Evolutionary conservation across 2,797 vertebrate species (phyloP).

Genomic region (Darevskia mixta): DNA sequence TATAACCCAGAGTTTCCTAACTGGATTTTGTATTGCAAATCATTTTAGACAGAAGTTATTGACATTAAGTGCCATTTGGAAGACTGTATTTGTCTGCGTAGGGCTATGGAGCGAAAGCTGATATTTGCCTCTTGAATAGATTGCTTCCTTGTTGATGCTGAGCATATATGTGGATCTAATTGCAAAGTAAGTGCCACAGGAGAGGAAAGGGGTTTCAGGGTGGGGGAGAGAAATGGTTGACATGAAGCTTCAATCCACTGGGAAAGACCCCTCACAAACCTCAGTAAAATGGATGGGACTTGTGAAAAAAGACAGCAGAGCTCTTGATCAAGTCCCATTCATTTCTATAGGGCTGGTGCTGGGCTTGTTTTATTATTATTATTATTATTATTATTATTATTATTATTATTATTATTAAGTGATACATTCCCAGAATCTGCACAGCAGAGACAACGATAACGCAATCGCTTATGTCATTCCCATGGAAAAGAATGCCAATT

Average conservation of each 20-base stretch:
- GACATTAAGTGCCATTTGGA: slow-evolving; percentile 40
- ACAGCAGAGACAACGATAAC: slow-evolving; percentile 52
- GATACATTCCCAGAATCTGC: slow-evolving; percentile 19
- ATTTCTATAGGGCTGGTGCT: neutral
- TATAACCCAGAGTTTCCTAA: slow-evolving; percentile 7
- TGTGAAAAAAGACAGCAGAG: neutral
- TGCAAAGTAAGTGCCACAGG: slow-evolving; percentile 13
- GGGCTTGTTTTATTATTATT: neutral
- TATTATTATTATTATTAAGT: no score
- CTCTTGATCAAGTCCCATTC: neutral
- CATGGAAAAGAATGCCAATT: slow-evolving; percentile 63
- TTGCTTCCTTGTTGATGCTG: slow-evolving; percentile 45
- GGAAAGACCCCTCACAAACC: neutral
- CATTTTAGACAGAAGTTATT: slow-evolving; percentile 19
- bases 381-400: no score
- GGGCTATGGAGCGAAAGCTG: slow-evolving; percentile 19
- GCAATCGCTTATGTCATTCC: slow-evolving; percentile 57
- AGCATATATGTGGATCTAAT: slow-evolving; percentile 57
- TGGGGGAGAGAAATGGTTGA: neutral
- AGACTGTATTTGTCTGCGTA: slow-evolving; percentile 39
- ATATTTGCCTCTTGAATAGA: slow-evolving; percentile 59
- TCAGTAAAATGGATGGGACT: neutral
- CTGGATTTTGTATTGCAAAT: neutral
- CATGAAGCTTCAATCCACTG: neutral
- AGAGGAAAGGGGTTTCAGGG: no score